phyloP scores from a whole-genome alignment of 2,797 vertebrate species.

The Urocyon cinereoargenteus region DNA sequence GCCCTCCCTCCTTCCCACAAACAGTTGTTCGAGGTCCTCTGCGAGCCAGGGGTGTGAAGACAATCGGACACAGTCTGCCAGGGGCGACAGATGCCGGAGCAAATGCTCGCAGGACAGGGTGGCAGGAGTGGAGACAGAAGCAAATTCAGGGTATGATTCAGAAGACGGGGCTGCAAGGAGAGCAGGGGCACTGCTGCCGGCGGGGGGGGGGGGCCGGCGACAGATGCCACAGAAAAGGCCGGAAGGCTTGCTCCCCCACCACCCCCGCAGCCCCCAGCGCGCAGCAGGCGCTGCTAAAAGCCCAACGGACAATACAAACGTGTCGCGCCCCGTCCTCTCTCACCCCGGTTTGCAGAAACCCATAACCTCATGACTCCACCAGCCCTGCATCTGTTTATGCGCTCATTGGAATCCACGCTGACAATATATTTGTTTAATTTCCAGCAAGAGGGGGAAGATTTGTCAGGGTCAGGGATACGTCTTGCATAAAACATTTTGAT shows the following conservation, averaged over 20 bases:
- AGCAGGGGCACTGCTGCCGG: accelerated
- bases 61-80: not conserved
- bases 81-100: conserved; percentile 51
- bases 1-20: not conserved
- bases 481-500: conserved; percentile 84
- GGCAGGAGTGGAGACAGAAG: not conserved
- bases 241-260: not conserved
- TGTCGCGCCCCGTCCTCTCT: not conserved
- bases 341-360: not conserved
- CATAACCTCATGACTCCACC: accelerated
- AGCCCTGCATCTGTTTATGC: conserved; percentile 59
- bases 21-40: conserved; percentile 51
- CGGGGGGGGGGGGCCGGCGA: accelerated
- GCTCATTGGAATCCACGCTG: conserved; percentile 59
- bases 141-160: not conserved
- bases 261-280: not conserved
- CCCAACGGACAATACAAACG: accelerated
- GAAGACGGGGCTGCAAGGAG: accelerated
- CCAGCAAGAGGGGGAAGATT: conserved; percentile 79
- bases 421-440: conserved; percentile 81
- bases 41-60: conserved; percentile 2
- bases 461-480: conserved; percentile 77
- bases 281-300: not conserved
- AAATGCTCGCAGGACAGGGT: not conserved
- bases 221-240: not conserved